phyloP scores from a whole-genome alignment of 2,113 vertebrate genomes.

The Pseudopodoces humilis region DNA sequence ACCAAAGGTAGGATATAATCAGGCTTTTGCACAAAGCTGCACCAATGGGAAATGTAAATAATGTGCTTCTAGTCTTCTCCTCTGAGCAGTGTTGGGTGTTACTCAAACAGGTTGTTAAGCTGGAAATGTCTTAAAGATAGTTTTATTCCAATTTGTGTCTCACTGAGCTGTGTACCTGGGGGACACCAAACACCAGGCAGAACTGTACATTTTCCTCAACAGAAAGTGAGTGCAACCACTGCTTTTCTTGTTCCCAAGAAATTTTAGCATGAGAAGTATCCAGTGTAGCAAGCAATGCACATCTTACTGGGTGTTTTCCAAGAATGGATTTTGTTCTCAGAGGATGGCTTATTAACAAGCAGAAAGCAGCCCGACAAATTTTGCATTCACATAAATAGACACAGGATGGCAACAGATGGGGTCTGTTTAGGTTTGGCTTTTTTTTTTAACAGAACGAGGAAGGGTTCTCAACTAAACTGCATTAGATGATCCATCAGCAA shows the following conservation, averaged over 20 bases:
- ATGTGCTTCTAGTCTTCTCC: neutral
- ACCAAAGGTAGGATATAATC: neutral
- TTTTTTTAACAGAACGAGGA: conserved; percentile 15
- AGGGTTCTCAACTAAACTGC: conserved; percentile 59
- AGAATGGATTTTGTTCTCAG: neutral
- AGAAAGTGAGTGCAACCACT: neutral
- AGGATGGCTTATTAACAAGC: conserved; percentile 44
- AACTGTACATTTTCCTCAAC: accelerated
- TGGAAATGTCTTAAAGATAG: neutral
- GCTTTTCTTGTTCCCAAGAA: neutral
- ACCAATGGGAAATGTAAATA: neutral
- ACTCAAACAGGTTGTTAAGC: neutral
- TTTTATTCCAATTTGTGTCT: neutral
- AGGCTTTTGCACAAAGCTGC: neutral
- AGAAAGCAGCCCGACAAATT: conserved; percentile 28
- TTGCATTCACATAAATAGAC: conserved; percentile 46
- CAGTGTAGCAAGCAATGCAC: neutral
- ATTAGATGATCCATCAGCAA: conserved; percentile 62
- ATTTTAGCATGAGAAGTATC: neutral
- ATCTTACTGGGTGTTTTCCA: neutral
- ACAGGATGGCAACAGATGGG: conserved; percentile 69
- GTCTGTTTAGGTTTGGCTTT: conserved; percentile 57
- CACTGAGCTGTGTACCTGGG: neutral
- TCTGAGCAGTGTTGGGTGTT: neutral
- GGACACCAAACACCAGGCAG: neutral